phyloP scores from a whole-genome alignment of 2,113 vertebrate genomes.

The Melanerpes aurifrons region DNA sequence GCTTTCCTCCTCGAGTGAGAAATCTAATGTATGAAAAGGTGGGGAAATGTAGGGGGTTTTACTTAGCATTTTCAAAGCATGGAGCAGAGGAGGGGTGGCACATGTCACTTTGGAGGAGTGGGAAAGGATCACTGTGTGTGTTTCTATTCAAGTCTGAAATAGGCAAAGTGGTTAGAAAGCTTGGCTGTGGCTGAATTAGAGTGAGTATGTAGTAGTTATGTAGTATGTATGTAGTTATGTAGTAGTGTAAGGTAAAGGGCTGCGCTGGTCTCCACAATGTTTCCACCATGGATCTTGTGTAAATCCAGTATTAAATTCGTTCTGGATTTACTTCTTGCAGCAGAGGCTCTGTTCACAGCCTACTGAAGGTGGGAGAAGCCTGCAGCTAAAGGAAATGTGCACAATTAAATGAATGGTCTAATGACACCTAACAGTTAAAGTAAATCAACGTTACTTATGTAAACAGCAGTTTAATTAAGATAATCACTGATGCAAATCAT shows the following conservation, averaged over 20 bases:
- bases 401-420: slow-evolving; percentile 51
- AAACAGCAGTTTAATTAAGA: slow-evolving; percentile 73
- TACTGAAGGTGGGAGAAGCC: slow-evolving; percentile 21
- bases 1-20: neutral
- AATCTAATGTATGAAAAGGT: neutral
- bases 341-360: neutral
- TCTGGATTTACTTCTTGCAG: neutral
- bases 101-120: neutral
- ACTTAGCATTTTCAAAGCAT: neutral
- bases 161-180: neutral
- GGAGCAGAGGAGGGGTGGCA: neutral
- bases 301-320: neutral
- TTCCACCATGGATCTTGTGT: neutral
- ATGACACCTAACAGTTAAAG: slow-evolving; percentile 52
- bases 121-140: fast-evolving
- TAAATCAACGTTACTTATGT: slow-evolving; percentile 61
- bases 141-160: neutral
- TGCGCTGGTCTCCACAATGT: neutral
- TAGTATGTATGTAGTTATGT: too few species aligned
- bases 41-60: neutral
- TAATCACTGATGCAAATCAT: slow-evolving; percentile 68
- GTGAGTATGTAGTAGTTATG: neutral
- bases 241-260: too few species aligned
- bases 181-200: neutral
- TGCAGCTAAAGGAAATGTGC: slow-evolving; percentile 40